Base-by-base conservation (phyloP, 2,113 vertebrate species). In the Fregetta grallaria region DNA sequence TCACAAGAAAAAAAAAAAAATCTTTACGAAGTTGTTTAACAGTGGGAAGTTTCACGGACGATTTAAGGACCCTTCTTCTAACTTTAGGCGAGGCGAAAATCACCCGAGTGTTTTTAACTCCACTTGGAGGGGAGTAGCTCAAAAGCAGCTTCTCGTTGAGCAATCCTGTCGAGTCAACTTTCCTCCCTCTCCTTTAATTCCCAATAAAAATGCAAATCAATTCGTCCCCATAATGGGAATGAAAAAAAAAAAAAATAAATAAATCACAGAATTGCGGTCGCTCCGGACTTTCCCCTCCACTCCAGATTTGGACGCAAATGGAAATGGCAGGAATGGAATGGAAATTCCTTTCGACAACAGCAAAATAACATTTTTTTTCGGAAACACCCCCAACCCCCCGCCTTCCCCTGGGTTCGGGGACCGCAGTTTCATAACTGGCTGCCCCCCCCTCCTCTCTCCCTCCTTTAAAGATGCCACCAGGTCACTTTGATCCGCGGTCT, bases 401-500 rank as follows among this genome's bases (percentile, higher is more conserved):
- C 23, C 30, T 47, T 50, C 11, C 21, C 8, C 9, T 9, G 32
- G 19, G 15, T 72, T 63, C 66, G 63, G 71, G 71, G 59, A 30
- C 59, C 7, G 10, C 75, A 9, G 71, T 67, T 87, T 73, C 72
- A 34, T 62, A 49, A 50, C 40, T 44, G 67, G 44, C 42, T 63
- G 30, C 34, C 6, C 21, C 13, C 7, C 30, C 18, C 23, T 14
- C 73, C 22, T 7, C 58, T 23, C 66, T 70, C 58, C 36, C 32
- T 82, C 88, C 92, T 90, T 80, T 72, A 87, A 89, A 67, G 12
- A 36, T 88, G 68, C 77, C 85, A 5, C 42, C 26, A 32, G 82
- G 83, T 90, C 96, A 71, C 96, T 98, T 98, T 98, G 97, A 98
- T 97, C 95, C 97, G 40, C 6, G 38, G 40, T 73, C 94, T 95